Conservation (phyloP, 2,888 invertebrate species). For the Oligia fasciuncula region DNA sequence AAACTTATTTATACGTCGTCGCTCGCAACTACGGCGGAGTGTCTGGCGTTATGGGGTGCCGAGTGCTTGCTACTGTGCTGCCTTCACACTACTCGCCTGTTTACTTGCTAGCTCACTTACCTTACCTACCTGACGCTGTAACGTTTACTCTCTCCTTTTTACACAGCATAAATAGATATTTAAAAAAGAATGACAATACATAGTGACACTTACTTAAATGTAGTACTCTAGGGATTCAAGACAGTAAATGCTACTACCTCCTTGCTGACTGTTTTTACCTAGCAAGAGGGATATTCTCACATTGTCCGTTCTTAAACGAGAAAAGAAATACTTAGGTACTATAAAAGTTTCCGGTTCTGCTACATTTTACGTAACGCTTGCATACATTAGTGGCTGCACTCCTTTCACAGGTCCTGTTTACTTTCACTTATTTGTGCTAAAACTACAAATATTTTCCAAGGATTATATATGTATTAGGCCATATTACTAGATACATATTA, state of each 20-base stretch:
- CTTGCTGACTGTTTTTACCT: background rate
- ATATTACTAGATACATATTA: too few species aligned
- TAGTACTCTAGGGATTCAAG: background rate
- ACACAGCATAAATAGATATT: background rate
- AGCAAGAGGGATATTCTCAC: background rate
- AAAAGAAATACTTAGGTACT: background rate
- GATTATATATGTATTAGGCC: too few species aligned
- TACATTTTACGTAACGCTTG: background rate
- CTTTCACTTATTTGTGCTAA: background rate
- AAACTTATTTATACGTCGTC: conserved; percentile 62
- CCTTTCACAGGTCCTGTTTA: background rate
- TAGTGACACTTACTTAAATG: background rate
- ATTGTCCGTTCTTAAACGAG: background rate
- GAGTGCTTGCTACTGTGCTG: conserved; percentile 73
- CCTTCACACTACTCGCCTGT: conserved; percentile 66
- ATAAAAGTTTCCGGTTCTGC: background rate
- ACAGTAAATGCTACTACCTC: background rate
- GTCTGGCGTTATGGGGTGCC: conserved; percentile 79
- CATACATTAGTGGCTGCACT: background rate
- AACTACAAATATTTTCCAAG: background rate
- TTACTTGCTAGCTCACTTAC: conserved; percentile 6
- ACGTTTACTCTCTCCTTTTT: background rate
- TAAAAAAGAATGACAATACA: background rate
- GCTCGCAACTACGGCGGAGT: conserved; percentile 64
- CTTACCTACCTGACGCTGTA: background rate